These are phyloP conservation scores for Phorcus lineatus DNA, from an alignment of 2,888 invertebrate species.

Conservation along the genomic window DNA sequence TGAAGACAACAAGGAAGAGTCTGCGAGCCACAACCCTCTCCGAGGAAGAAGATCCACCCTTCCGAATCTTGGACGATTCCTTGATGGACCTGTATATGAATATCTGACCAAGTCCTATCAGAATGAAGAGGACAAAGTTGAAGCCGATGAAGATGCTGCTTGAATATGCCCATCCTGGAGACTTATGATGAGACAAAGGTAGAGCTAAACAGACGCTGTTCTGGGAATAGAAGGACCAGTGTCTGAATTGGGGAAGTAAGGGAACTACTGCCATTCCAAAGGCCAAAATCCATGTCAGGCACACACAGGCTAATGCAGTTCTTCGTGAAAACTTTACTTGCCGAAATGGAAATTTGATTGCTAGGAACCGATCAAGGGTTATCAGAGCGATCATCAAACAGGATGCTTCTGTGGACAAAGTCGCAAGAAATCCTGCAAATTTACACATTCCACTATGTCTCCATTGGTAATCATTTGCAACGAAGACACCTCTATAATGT, in stretches of 20 bases:
- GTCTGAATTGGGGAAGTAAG: conserved; percentile 42
- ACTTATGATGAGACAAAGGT: conserved; percentile 61
- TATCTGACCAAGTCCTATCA: conserved; percentile 58
- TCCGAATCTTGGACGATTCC: neutral
- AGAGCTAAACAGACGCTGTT: conserved; percentile 66
- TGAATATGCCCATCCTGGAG: conserved; percentile 68
- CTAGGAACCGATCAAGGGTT: conserved; percentile 80
- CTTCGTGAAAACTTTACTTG: conserved; percentile 41
- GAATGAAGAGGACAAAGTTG: conserved; percentile 60
- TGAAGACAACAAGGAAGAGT: conserved; percentile 64
- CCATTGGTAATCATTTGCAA: conserved; percentile 13
- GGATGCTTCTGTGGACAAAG: conserved; percentile 79
- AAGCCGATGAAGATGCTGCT: conserved; percentile 62
- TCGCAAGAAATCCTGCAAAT: conserved; percentile 27
- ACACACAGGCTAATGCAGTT: conserved; percentile 46
- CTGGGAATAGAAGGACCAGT: conserved; percentile 56
- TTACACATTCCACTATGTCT: conserved; percentile 28
- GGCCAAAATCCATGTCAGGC: conserved; percentile 53
- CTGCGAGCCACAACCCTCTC: conserved; percentile 44
- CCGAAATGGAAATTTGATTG: conserved; percentile 79
- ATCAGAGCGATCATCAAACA: conserved; percentile 80
- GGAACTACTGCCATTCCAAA: conserved; percentile 57
- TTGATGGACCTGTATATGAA: conserved; percentile 57
- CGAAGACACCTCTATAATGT: neutral
- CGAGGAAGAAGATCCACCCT: neutral